These are phyloP conservation scores for Capreolus pygargus DNA, from an alignment of 2,113 vertebrate genomes.

Conservation along the genomic window DNA sequence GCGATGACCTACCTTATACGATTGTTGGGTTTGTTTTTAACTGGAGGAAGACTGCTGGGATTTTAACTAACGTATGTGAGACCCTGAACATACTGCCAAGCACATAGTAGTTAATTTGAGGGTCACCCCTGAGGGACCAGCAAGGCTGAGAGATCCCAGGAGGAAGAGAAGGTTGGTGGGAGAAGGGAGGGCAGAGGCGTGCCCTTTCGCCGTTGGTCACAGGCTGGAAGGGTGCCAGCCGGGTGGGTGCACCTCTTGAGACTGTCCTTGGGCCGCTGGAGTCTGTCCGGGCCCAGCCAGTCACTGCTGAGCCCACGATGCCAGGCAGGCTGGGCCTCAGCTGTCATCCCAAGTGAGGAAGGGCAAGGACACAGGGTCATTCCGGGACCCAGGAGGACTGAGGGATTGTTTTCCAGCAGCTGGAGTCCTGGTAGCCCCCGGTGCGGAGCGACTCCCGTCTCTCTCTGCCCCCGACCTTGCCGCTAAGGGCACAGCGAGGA, in stretches of 20 bases:
- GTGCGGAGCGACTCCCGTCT: background rate
- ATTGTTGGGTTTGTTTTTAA: background rate
- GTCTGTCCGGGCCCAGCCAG: background rate
- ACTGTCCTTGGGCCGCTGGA: background rate
- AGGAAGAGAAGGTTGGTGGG: background rate
- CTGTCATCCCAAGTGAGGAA: background rate
- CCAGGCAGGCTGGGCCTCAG: background rate
- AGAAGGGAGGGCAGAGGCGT: no score
- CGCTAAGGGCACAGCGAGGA: background rate
- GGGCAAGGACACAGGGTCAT: background rate
- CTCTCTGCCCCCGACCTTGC: background rate
- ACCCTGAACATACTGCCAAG: background rate
- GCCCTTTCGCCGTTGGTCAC: background rate
- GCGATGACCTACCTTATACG: background rate
- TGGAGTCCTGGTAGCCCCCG: background rate
- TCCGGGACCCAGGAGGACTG: background rate
- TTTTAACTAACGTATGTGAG: background rate
- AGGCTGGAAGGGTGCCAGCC: background rate
- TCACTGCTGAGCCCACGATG: background rate
- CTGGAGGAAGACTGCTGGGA: background rate
- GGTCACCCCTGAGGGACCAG: background rate
- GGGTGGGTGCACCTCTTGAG: background rate
- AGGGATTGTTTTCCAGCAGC: background rate
- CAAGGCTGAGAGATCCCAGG: background rate
- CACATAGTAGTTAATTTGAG: background rate